Evolutionary conservation across 53 echinoderm and acorn worm genomes (phyloP).

Genomic region (Patiria pectinifera): DNA sequence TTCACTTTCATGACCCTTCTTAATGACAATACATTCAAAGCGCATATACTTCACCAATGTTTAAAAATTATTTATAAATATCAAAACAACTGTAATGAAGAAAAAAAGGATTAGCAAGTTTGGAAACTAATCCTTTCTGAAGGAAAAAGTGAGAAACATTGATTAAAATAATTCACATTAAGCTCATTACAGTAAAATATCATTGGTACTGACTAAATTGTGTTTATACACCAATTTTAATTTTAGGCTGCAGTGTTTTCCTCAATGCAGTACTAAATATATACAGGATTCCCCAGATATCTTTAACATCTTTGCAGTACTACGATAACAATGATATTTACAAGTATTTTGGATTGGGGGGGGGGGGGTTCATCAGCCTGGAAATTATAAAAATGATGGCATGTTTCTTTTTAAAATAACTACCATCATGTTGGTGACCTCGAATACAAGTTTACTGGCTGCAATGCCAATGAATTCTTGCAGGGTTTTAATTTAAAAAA

Average conservation of each 20-base stretch:
- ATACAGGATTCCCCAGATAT: not conserved
- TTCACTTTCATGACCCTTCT: not conserved
- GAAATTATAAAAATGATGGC: no score
- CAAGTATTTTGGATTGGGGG: no score
- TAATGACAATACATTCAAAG: not conserved
- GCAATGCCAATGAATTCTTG: no score
- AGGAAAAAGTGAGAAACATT: not conserved
- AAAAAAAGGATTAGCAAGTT: not conserved
- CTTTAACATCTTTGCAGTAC: no score
- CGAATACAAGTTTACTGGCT: no score
- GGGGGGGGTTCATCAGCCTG: no score
- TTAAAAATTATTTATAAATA: conserved; percentile 41
- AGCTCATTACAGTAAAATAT: not conserved
- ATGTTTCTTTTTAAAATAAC: no score
- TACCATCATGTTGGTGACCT: no score
- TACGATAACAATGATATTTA: no score
- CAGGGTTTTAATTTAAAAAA: no score
- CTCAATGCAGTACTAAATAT: not conserved
- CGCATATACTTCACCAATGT: not conserved
- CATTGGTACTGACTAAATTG: not conserved
- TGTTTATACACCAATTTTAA: not conserved
- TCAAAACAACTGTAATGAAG: not conserved
- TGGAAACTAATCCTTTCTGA: not conserved
- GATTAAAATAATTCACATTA: not conserved
- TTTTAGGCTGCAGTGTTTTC: not conserved